Conservation (phyloP, 37 sponge, comb jelly and placozoan genomes). For the Geodia barretti region DNA sequence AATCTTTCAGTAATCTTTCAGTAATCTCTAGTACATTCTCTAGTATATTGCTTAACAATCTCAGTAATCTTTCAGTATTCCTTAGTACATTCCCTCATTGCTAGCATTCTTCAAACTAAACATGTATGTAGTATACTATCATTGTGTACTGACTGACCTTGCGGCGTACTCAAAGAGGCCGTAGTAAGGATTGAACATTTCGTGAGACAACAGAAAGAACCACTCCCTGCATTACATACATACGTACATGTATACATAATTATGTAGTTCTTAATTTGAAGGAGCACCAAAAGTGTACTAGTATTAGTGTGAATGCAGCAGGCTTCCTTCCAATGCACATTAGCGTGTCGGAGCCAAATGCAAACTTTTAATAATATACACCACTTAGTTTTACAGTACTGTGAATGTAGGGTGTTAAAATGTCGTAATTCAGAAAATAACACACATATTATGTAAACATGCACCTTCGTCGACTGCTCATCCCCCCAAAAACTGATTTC, state of each 20-base stretch:
- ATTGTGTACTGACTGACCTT: constrained; percentile 77
- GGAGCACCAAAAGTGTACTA: background rate
- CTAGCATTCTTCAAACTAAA: background rate
- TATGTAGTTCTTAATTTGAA: too few species aligned
- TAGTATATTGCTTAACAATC: background rate
- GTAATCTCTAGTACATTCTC: background rate
- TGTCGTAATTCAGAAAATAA: too few species aligned
- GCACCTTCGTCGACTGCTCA: too few species aligned
- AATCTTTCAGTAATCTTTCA: background rate
- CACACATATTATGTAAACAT: too few species aligned
- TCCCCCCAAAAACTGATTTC: too few species aligned
- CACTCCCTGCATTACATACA: constrained; percentile 86
- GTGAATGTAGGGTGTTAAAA: too few species aligned
- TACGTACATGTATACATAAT: constrained; percentile 8
- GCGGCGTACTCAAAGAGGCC: constrained; percentile 99
- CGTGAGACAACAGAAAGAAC: constrained; percentile 94
- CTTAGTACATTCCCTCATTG: background rate
- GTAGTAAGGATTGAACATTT: constrained; percentile 99
- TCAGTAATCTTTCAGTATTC: background rate
- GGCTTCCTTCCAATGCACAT: too few species aligned
- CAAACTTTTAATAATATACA: too few species aligned
- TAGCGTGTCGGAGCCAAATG: too few species aligned
- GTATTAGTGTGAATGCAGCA: background rate
- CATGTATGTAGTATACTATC: background rate
- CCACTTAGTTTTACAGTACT: too few species aligned